phyloP scores from a whole-genome alignment of 2,888 invertebrate genomes.

The Eumacrocentrus americanus region DNA sequence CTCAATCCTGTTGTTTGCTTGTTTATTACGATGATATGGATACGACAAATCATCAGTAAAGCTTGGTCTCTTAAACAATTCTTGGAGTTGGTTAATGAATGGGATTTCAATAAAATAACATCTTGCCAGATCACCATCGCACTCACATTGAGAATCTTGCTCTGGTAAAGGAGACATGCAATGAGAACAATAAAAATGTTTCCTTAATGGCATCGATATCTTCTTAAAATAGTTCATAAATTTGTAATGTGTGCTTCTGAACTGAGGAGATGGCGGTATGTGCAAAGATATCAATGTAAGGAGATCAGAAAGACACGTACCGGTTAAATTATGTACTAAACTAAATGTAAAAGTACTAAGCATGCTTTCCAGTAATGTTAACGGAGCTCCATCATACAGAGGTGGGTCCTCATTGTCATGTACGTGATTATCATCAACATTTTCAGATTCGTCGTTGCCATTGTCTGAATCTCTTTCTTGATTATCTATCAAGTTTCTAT shows the following conservation, averaged over 20 bases:
- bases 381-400: background rate
- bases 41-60: slow-evolving; percentile 12
- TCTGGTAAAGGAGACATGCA: background rate
- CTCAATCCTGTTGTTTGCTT: slow-evolving; percentile 7
- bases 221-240: background rate
- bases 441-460: no score
- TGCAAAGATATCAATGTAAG: background rate
- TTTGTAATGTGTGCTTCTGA: background rate
- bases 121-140: background rate
- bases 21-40: background rate
- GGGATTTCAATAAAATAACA: slow-evolving; percentile 21
- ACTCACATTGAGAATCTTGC: background rate
- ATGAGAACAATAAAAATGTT: slow-evolving; percentile 2
- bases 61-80: background rate
- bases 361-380: background rate
- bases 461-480: no score
- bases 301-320: background rate
- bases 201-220: background rate
- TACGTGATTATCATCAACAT: background rate
- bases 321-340: background rate
- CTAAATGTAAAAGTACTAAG: background rate
- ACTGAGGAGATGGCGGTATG: background rate
- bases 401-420: background rate
- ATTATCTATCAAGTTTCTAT: no score
- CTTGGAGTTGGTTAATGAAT: slow-evolving; percentile 12